Evolutionary conservation across 2,113 vertebrate species (phyloP).

Genomic region (Prietella phreatophila): DNA sequence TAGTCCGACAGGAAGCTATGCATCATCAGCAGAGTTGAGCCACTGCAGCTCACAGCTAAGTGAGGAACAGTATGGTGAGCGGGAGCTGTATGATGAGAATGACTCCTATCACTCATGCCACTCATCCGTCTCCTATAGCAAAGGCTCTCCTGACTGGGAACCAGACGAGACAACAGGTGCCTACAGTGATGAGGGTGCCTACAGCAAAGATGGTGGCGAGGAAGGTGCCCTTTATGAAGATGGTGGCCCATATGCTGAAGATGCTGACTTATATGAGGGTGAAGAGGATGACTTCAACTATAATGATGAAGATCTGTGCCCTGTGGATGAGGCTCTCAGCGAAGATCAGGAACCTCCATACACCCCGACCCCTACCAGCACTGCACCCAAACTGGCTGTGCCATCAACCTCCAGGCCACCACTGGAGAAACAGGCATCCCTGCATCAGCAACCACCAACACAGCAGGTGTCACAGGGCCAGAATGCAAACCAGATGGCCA

Average conservation of each 20-base stretch:
- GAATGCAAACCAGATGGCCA: conserved; percentile 52
- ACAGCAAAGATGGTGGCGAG: conserved; percentile 85
- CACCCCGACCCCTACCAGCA: conserved; percentile 70
- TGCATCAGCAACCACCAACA: conserved; percentile 66
- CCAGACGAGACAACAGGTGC: conserved; percentile 82
- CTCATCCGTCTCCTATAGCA: conserved; percentile 92
- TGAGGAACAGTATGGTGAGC: conserved; percentile 83
- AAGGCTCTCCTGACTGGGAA: conserved; percentile 91
- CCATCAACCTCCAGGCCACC: conserved; percentile 67
- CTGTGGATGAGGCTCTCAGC: conserved; percentile 68
- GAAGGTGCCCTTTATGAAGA: conserved; percentile 75
- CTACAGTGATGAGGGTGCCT: conserved; percentile 82
- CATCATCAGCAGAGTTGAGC: conserved; percentile 90
- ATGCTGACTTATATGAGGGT: conserved; percentile 69
- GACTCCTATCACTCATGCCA: conserved; percentile 99
- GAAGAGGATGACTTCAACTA: conserved; percentile 67
- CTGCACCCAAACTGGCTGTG: conserved; percentile 49
- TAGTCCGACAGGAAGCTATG: conserved; percentile 92
- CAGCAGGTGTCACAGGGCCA: conserved; percentile 5
- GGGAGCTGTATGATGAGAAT: conserved; percentile 86
- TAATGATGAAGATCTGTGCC: conserved; percentile 73
- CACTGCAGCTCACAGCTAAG: conserved; percentile 94
- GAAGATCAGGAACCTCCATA: conserved; percentile 72
- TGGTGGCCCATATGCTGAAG: conserved; percentile 70
- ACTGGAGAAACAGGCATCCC: conserved; percentile 73